Evolutionary conservation across 2,888 invertebrate species (phyloP).

Genomic region (Zonitis immaculata): DNA sequence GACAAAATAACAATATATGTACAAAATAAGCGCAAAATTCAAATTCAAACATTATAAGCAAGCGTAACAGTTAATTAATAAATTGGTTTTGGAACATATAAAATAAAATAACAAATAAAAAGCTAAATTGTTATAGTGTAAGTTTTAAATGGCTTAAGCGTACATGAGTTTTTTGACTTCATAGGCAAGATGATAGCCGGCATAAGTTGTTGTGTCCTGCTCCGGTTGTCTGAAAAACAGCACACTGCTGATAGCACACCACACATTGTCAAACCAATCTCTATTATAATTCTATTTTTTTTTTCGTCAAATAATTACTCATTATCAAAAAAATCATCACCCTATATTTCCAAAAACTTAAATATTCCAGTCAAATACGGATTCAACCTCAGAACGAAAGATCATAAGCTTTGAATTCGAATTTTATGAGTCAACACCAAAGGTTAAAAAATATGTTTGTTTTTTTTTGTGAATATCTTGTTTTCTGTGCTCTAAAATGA

Average conservation of each 20-base stretch:
- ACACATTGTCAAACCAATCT: conserved; percentile 33
- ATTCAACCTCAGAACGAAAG: too few relatives aligned
- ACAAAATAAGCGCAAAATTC: neutral
- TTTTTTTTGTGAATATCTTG: too few relatives aligned
- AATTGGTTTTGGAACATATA: neutral
- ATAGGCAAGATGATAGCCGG: conserved; percentile 98
- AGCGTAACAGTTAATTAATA: neutral
- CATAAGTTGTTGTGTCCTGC: conserved; percentile 90
- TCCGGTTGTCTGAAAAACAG: conserved; percentile 81
- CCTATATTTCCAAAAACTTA: neutral
- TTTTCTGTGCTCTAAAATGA: too few relatives aligned
- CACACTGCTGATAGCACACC: conserved; percentile 51
- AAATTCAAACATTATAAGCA: neutral
- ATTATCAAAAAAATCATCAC: neutral
- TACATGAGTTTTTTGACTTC: conserved; percentile 99
- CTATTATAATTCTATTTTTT: too few relatives aligned
- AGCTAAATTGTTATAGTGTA: conserved; percentile 35
- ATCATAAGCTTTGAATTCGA: too few relatives aligned
- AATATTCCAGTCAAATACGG: too few relatives aligned
- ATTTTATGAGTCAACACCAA: too few relatives aligned
- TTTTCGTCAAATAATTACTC: too few relatives aligned
- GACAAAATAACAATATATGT: neutral
- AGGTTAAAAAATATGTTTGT: too few relatives aligned
- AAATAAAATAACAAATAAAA: conserved; percentile 33
- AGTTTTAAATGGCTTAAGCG: conserved; percentile 58